A percentile compares a stretch with the other conserved stretches of the same genome.
phyloP scores from a whole-genome alignment of 1,140 invertebrate species.

The Aradophagus sp. region DNA sequence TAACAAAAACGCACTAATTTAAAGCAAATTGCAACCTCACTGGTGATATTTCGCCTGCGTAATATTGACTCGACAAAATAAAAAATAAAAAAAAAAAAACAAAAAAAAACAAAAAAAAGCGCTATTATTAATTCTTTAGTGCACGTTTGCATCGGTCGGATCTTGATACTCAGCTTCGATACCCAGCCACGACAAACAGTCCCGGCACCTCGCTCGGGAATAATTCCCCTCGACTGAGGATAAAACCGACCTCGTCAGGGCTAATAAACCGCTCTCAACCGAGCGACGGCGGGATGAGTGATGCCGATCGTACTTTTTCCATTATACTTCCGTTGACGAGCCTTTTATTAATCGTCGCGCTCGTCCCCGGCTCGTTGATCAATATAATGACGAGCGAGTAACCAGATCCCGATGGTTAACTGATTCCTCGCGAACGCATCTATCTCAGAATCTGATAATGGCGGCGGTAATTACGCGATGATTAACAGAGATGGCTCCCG shows the following conservation, averaged over 20 bases:
- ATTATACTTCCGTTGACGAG: slow-evolving; percentile 53
- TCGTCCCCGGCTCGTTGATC: slow-evolving; percentile 56
- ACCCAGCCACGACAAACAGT: no score
- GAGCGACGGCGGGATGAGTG: slow-evolving; percentile 30
- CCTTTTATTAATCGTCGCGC: slow-evolving; percentile 58
- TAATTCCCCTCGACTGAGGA: no score
- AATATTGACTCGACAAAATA: no score
- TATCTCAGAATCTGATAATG: slow-evolving; percentile 75
- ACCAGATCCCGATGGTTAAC: slow-evolving; percentile 61
- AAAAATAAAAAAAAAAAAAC: no score
- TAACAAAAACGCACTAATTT: no score
- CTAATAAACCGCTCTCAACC: slow-evolving; percentile 25
- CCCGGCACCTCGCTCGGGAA: no score
- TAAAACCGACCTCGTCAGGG: slow-evolving; percentile 24
- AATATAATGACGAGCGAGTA: slow-evolving; percentile 57
- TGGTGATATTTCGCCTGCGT: no score
- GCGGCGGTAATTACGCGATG: slow-evolving; percentile 74
- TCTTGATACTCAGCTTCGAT: no score
- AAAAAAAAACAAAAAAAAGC: no score
- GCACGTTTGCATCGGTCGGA: no score
- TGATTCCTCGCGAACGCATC: slow-evolving; percentile 63
- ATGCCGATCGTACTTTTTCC: slow-evolving; percentile 50
- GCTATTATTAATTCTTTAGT: no score
- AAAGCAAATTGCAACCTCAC: no score
- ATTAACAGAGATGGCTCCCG: slow-evolving; percentile 75